Percentiles rank a stretch among this genome's conserved stretches.
Conservation (phyloP, 2,113 vertebrate genomes). For the Corvus hawaiiensis region DNA sequence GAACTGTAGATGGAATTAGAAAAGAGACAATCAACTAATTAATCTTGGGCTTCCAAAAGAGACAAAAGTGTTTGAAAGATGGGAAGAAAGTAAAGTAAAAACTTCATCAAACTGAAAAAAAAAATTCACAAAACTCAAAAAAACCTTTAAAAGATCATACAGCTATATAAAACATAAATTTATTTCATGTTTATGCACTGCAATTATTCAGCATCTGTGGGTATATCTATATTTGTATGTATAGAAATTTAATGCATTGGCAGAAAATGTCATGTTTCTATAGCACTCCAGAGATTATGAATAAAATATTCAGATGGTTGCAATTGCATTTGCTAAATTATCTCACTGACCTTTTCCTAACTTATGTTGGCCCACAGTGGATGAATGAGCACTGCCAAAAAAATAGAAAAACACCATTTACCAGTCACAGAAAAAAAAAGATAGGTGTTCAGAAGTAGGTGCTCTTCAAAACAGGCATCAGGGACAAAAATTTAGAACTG, state of each 20-base stretch:
- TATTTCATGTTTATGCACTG: neutral
- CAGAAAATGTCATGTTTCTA: neutral
- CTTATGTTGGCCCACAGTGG: neutral
- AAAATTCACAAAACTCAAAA: neutral
- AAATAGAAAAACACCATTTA: neutral
- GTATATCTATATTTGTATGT: neutral
- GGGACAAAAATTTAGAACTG: neutral
- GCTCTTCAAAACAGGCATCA: neutral
- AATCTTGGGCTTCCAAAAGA: slow-evolving; percentile 58
- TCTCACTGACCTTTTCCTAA: slow-evolving; percentile 18
- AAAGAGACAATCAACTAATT: slow-evolving; percentile 65
- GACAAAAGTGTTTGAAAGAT: slow-evolving; percentile 20
- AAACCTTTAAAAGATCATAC: neutral
- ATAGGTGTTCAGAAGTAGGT: neutral
- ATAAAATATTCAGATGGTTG: slow-evolving; percentile 11
- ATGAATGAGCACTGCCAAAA: neutral
- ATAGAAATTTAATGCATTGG: neutral
- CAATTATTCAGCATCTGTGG: neutral
- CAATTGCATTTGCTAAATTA: neutral
- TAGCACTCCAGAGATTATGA: neutral
- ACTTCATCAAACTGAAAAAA: neutral
- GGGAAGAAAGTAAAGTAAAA: slow-evolving; percentile 22
- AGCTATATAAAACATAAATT: neutral
- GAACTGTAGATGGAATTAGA: slow-evolving; percentile 63
- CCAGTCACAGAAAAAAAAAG: neutral